Conservation (phyloP, 2,113 vertebrate genomes). For the Noturus placidus region DNA sequence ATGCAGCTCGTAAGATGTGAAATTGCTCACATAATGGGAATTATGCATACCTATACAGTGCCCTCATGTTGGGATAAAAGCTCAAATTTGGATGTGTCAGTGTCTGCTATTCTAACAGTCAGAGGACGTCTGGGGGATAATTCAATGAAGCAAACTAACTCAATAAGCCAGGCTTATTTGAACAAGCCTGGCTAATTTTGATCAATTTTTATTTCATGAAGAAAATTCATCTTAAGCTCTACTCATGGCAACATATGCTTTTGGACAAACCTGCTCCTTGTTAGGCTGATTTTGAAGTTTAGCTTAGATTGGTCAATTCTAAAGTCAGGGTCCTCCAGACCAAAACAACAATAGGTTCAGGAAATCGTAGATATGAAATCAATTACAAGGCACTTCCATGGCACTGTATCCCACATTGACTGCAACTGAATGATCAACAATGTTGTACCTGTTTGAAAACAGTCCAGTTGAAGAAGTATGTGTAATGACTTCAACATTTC, state of each 20-base stretch:
- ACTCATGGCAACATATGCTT: neutral
- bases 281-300: no score
- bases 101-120: neutral
- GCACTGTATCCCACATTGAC: no score
- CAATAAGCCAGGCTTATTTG: neutral
- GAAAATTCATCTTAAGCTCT: neutral
- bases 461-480: no score
- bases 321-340: no score
- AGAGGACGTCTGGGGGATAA: neutral
- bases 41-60: neutral
- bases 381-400: no score
- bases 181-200: neutral
- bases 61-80: conserved; percentile 4
- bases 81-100: neutral
- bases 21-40: conserved; percentile 34
- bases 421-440: no score
- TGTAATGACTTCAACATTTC: no score
- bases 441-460: no score
- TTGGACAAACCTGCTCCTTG: neutral
- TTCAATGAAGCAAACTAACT: neutral
- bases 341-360: no score
- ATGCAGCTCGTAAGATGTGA: conserved; percentile 30
- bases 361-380: no score
- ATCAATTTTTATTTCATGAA: neutral
- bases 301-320: no score